phyloP scores from a whole-genome alignment of 2,888 invertebrate species.

The Gastrophysa polygoni region DNA sequence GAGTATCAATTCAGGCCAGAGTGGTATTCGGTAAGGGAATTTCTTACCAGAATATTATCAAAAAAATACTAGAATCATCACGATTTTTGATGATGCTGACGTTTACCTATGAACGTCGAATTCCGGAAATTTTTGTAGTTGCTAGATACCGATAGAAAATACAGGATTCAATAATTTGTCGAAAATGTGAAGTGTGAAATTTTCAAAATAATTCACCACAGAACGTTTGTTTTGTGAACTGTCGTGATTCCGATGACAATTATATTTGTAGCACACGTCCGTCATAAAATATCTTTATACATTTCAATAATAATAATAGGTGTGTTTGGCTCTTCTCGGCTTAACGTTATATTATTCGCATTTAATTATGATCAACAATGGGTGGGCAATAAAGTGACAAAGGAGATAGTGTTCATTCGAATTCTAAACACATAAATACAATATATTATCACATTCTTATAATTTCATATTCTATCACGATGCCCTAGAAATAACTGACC shows the following conservation, averaged over 20 bases:
- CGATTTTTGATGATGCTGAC: no score
- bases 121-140: no score
- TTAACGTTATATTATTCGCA: slow-evolving; percentile 35
- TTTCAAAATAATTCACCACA: neutral
- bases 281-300: slow-evolving; percentile 32
- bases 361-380: slow-evolving; percentile 32
- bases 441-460: slow-evolving; percentile 29
- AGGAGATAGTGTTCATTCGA: slow-evolving; percentile 25
- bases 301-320: slow-evolving; percentile 41
- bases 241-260: slow-evolving; percentile 29
- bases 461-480: slow-evolving; percentile 9
- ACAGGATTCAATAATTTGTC: no score
- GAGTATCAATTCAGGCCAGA: no score
- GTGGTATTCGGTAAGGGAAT: no score
- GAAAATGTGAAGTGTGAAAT: no score
- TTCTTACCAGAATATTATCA: no score
- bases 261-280: slow-evolving; percentile 41
- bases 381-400: slow-evolving; percentile 28
- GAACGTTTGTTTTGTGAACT: neutral
- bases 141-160: no score
- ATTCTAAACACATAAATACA: slow-evolving; percentile 28
- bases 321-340: slow-evolving; percentile 39
- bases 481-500: slow-evolving; percentile 13
- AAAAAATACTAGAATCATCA: no score
- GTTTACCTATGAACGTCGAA: no score